Evolutionary conservation across 2,113 vertebrate genomes (phyloP), one percentile per base, ranked within the genome.

Genomic region (Ammodytes marinus): DNA sequence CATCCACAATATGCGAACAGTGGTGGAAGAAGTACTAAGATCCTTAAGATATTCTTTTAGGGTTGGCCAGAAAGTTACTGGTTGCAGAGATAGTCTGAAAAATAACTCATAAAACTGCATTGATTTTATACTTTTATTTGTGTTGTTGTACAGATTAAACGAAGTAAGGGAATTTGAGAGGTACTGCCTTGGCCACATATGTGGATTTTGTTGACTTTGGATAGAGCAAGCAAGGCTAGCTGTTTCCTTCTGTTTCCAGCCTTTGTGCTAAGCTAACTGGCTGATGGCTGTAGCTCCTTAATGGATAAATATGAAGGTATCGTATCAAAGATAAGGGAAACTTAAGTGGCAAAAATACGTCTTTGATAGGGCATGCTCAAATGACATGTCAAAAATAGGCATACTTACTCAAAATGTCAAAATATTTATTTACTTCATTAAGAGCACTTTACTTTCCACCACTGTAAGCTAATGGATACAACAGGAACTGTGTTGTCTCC

Each of bases 391-490:
- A 39, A 39, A 42, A 57, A 50, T 15, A 67, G 9, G 1, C 14
- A 19, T 39, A 27, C 27, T 15, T 39, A 50, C 37, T 50, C 10
- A 50, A 13, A 68, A 3, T 66, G 27, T 27, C 1, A 1, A 1
- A 59, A 45, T 50, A 74, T 42, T 9, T 4, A 17, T 8, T 8
- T 42, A 8, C 3, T 40, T 19, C 0, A 35, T n/a, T 63, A 11
- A 40, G 35, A 58, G 8, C 15, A 12, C 49, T 27, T 52, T 53
- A 53, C 27, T 47, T 65, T 65, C 60, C 45, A 67, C 42, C 69
- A 73, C 40, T 42, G 59, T 71, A 17, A 78, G 81, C 70, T 73
- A 71, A 54, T n/a, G 35, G 39, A 61, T 74, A 43, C 14, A 55
- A 69, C 15, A 75, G 39, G 35, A 65, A 45, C 40, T 74, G 42